Base-by-base conservation (phyloP, 2,888 invertebrate genomes). In the Synanthedon vespiformis region DNA sequence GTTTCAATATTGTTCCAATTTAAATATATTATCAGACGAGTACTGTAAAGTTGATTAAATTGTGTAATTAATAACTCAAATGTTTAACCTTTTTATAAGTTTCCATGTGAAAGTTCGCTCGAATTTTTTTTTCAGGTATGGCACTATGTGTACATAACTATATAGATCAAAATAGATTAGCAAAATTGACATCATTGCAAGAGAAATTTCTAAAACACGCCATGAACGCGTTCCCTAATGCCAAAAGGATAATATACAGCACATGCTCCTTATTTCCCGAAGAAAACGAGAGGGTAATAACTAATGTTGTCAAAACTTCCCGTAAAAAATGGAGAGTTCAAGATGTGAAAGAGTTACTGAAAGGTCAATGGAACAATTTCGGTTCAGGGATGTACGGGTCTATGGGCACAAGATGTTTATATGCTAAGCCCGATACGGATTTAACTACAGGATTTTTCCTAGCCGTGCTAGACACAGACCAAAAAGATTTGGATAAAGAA, bases 371-470 rank as follows among this genome's bases (percentile, higher is more conserved):
- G 94, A 84, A 88, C 48, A 92, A 91, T 70, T 88, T 90, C 54
- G 93, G 94, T 1, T 91, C 91, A 2, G 76, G 84, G 1, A 88
- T 91, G 61, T 93, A 90, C 61, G 87, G 89, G 0, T 90, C 90
- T 52, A 89, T 93, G 66, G 93, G 93, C 3, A 86, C 91, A 6
- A 90, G 90, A 57, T 97, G 97, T 72, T 70, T 99, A 47, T 94
- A 96, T 68, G 90, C 95, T 0, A 89, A 88, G 59, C 92, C 95
- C 0, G 90, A 94, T 4, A 78, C 86, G 0, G 96, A 97, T 81
- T 80, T 91, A 4, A 96, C 97, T 0, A 97, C 94, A 74, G 99
- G 99, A 2, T 98, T 99, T 80, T 99, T 99, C 80, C 90, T 99
- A 40, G 97, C 98, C 1, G 91, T 97, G 51, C 93, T 99, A 64